Conservation (phyloP, 2,113 vertebrate genomes). For the Geococcyx californianus region DNA sequence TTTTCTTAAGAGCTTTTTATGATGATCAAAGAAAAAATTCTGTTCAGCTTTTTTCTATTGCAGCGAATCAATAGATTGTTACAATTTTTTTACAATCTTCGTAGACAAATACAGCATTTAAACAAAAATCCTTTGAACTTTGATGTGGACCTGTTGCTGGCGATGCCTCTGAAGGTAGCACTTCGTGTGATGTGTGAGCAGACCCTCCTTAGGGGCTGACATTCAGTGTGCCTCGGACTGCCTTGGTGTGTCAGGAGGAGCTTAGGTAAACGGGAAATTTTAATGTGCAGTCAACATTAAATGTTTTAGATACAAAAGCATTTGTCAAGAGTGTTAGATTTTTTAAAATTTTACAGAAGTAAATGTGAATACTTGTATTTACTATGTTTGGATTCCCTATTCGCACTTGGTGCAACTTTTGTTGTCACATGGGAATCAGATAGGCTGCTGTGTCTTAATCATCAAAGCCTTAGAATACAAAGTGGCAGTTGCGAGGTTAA, state of each 20-base stretch:
- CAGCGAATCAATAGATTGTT: not conserved
- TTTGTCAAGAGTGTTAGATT: not conserved
- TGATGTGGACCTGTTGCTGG: not conserved
- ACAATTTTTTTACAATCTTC: not conserved
- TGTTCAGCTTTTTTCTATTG: not conserved
- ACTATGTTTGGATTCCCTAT: not conserved
- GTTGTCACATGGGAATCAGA: not conserved
- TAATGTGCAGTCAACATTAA: not conserved
- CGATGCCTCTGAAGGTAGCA: not conserved
- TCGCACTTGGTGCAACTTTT: not conserved
- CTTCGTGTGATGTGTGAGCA: not conserved
- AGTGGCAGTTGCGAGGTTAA: not conserved
- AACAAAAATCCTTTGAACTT: not conserved
- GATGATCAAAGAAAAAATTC: not conserved
- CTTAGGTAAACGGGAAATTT: not conserved
- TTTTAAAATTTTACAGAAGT: not conserved
- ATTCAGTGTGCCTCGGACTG: not conserved
- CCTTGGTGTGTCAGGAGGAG: not conserved
- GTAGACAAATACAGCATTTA: not conserved
- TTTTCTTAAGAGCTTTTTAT: not conserved
- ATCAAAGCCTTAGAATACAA: constrained; percentile 38
- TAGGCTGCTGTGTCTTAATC: constrained; percentile 12
- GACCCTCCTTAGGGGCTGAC: not conserved
- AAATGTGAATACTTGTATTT: constrained; percentile 1
- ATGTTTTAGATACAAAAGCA: not conserved